Evolutionary conservation across 2,797 vertebrate species (phyloP), one percentile per base, ranked within the genome.

Genomic region (Hippopotamyrus pictus): DNA sequence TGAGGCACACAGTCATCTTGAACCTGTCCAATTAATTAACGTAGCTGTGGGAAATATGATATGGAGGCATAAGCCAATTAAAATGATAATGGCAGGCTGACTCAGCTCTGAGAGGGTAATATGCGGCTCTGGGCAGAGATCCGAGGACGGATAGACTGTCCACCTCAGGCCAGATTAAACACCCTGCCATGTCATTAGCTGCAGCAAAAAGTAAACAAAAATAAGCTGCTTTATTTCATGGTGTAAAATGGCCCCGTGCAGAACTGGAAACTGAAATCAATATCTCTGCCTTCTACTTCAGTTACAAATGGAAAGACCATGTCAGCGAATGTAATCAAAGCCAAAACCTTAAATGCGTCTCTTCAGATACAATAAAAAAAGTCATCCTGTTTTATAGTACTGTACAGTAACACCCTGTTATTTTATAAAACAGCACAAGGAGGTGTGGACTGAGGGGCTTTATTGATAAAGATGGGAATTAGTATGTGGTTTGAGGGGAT

Each of bases 11-110:
- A 73, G 65, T 73, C 65, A 37, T 73, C 65, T 73, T 73, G 65
- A 73, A 73, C 65, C 65, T 73, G 65, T 73, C 65, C 65, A 73
- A 73, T 73, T 73, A 73, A 73, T 73, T 73, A 73, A 73, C 29
- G 5, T 37, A 73, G 65, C 65, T 73, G 65, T 73, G 65, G 65
- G 65, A 73, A 73, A 73, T 33, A 37, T 6, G 65, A 73, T 73
- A 73, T 73, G 65, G 65, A 73, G 65, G 29, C 65, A 37, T 73
- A 73, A 73, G 65, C 65, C 65, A 73, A 73, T 73, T 73, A 73
- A 73, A 73, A 73, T 73, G 12, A 73, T 73, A 73, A 73, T 14
- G 4, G 65, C 65, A 14, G 65, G 65, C 65, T 73, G 65, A 73
- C 65, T 69, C 65, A 69, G 65, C 65, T 73, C 65, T 73, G 65